These are phyloP conservation scores for Microcebus ravelobensis DNA, from an alignment of 2,113 vertebrate genomes.

Conservation along the genomic window DNA sequence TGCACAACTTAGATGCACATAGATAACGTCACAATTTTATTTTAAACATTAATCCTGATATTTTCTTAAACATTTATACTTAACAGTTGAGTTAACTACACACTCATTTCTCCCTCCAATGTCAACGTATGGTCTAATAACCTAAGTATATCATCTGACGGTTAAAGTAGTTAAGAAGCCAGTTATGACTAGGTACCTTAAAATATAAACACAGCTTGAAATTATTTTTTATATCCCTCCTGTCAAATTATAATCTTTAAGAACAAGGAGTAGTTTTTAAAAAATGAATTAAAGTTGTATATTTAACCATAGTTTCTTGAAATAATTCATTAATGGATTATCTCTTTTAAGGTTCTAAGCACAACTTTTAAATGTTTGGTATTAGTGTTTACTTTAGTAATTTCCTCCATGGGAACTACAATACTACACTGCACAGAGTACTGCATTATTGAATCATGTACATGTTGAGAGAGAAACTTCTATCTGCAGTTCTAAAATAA, in stretches of 20 bases:
- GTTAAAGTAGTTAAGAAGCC: neutral
- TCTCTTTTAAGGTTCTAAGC: neutral
- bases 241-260: neutral
- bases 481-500: neutral
- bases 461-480: neutral
- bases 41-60: constrained; percentile 31
- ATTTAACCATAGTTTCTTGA: constrained; percentile 14
- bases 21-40: neutral
- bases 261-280: neutral
- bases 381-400: neutral
- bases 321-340: constrained; percentile 14
- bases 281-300: neutral
- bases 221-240: neutral
- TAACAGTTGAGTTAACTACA: neutral
- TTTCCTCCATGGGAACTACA: neutral
- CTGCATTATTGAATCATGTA: neutral
- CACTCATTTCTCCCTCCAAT: neutral
- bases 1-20: neutral
- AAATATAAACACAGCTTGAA: neutral
- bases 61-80: constrained; percentile 11
- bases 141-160: neutral
- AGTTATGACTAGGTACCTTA: neutral
- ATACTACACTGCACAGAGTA: neutral
- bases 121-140: constrained; percentile 7
- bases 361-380: constrained; percentile 28